Conservation (phyloP, 1,140 invertebrate species). For the Aphaenogaster ashmeadi region DNA sequence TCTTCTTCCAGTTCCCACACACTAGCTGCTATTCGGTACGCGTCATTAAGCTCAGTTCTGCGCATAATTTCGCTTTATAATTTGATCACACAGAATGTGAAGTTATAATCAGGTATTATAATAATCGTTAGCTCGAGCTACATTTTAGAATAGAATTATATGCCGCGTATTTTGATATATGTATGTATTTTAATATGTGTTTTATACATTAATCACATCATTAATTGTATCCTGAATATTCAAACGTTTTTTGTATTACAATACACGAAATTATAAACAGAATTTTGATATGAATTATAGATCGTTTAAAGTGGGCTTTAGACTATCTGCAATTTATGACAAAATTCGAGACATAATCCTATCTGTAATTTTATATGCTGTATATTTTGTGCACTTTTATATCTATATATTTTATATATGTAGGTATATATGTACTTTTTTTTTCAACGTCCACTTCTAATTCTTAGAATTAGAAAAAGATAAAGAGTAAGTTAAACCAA, state of each 20-base stretch:
- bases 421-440: too few relatives aligned
- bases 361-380: too few relatives aligned
- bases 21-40: neutral
- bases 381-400: too few relatives aligned
- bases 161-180: neutral
- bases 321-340: neutral
- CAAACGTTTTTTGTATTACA: neutral
- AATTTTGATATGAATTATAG: neutral
- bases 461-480: too few relatives aligned
- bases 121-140: neutral
- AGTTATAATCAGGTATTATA: conserved; percentile 13
- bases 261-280: neutral
- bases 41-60: conserved; percentile 30
- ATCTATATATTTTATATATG: neutral
- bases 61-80: conserved; percentile 14
- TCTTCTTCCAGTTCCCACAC: conserved; percentile 36
- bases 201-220: neutral
- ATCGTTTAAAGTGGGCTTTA: neutral
- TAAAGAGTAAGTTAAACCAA: too few relatives aligned
- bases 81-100: conserved; percentile 10
- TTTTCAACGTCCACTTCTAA: too few relatives aligned
- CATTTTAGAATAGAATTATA: neutral
- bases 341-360: neutral
- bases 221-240: neutral
- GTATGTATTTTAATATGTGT: neutral